phyloP scores from a whole-genome alignment of 1,140 invertebrate species.

The Anastrepha ludens region DNA sequence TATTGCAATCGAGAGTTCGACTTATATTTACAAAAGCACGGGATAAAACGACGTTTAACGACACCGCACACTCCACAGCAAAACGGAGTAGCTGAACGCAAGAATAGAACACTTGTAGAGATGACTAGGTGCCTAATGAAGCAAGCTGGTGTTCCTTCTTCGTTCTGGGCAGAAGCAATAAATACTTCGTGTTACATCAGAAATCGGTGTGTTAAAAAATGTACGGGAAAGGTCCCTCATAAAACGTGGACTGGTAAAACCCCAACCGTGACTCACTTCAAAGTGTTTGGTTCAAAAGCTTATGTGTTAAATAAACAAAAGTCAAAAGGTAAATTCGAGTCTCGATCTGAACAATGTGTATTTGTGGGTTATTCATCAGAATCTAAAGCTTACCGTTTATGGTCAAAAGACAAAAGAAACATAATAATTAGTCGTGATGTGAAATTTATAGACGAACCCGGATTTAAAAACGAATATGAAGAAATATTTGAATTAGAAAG shows the following conservation, averaged over 20 bases:
- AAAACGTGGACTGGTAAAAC: too few relatives aligned
- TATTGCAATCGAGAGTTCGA: too few relatives aligned
- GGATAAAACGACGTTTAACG: slow-evolving; percentile 52
- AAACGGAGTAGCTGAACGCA: too few relatives aligned
- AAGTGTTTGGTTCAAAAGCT: slow-evolving; percentile 10
- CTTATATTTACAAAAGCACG: background rate
- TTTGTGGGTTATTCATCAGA: slow-evolving; percentile 37
- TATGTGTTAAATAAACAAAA: slow-evolving; percentile 31
- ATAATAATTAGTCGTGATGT: slow-evolving; percentile 33
- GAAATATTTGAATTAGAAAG: slow-evolving; percentile 18
- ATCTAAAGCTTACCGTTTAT: slow-evolving; percentile 46
- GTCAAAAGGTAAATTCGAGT: slow-evolving; percentile 19
- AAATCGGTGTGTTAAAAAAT: too few relatives aligned
- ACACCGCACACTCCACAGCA: slow-evolving; percentile 34
- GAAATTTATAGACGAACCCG: slow-evolving; percentile 35
- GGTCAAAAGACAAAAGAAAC: background rate
- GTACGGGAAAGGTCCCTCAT: too few relatives aligned
- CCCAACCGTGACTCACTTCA: too few relatives aligned
- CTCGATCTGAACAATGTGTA: slow-evolving; percentile 10
- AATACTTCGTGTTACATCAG: too few relatives aligned
- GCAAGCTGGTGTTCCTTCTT: too few relatives aligned
- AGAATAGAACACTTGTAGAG: too few relatives aligned
- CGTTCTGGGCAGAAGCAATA: too few relatives aligned
- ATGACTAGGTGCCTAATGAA: too few relatives aligned
- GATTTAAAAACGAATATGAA: slow-evolving; percentile 45